These are phyloP conservation scores for Corythucha ciliata DNA, from an alignment of 2,888 invertebrate species.

Conservation along the genomic window DNA sequence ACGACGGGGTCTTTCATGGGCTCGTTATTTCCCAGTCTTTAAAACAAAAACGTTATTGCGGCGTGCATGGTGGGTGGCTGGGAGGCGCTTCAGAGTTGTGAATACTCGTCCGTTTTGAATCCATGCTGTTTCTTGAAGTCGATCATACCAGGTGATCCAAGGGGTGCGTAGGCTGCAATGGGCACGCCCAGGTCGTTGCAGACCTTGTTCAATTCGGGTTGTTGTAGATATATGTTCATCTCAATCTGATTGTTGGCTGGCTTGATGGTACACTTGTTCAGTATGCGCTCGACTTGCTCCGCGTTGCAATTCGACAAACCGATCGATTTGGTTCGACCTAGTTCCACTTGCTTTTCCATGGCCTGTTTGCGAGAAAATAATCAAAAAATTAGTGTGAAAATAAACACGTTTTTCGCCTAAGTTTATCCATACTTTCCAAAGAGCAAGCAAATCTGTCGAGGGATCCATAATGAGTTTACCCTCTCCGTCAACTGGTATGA, in stretches of 20 bases:
- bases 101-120: too few species aligned
- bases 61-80: too few species aligned
- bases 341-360: conserved; percentile 57
- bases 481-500: conserved; percentile 49
- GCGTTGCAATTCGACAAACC: conserved; percentile 78
- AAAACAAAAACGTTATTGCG: too few species aligned
- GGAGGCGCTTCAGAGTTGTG: too few species aligned
- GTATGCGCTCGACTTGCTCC: conserved; percentile 58
- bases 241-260: conserved; percentile 53
- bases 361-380: too few species aligned
- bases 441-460: conserved; percentile 53
- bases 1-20: conserved; percentile 53
- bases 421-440: conserved; percentile 56
- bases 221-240: conserved; percentile 44
- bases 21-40: too few species aligned
- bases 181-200: conserved; percentile 51
- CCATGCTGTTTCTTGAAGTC: conserved; percentile 15
- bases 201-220: conserved; percentile 42
- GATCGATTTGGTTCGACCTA: conserved; percentile 63
- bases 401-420: neutral
- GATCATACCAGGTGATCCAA: conserved; percentile 53
- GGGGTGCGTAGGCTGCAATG: conserved; percentile 68
- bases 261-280: conserved; percentile 50
- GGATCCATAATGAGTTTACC: conserved; percentile 53
- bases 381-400: too few species aligned